phyloP scores from a whole-genome alignment of 2,797 vertebrate genomes.

The Huso huso region DNA sequence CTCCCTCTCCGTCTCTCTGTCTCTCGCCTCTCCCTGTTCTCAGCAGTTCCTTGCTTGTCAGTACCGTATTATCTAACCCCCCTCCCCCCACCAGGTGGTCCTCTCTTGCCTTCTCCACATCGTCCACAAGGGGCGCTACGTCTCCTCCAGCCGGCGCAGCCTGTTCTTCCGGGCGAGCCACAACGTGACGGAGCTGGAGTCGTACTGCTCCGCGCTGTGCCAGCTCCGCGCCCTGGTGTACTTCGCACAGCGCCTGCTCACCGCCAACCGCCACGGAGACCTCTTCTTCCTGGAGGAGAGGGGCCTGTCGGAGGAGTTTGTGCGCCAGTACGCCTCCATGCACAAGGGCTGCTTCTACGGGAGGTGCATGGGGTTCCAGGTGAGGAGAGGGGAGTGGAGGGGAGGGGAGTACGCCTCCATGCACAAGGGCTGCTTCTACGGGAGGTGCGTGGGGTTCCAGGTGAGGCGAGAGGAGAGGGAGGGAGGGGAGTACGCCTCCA shows the following conservation, averaged over 20 bases:
- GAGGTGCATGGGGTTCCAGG: constrained; percentile 85
- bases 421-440: constrained; percentile 86
- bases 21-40: not conserved
- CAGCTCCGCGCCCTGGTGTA: constrained; percentile 76
- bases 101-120: constrained; percentile 70
- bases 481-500: not conserved
- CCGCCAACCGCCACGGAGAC: constrained; percentile 55
- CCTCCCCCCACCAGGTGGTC: constrained; percentile 46
- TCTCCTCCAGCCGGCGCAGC: constrained; percentile 56
- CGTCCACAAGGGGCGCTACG: constrained; percentile 72
- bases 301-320: constrained; percentile 55
- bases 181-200: constrained; percentile 73
- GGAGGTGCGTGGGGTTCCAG: constrained; percentile 85
- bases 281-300: constrained; percentile 63
- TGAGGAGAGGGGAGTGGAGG: constrained; percentile 26
- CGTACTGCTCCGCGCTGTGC: constrained; percentile 70
- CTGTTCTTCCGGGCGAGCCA: constrained; percentile 76
- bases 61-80: too few relatives aligned
- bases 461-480: constrained; percentile 32
- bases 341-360: constrained; percentile 88
- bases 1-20: not conserved
- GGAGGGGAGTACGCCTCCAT: not conserved
- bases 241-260: constrained; percentile 66
- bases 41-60: not conserved
- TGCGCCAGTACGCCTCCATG: constrained; percentile 76